A percentile compares a stretch with the other conserved stretches of the same genome.
These are phyloP conservation scores for Branchinecta lynchi DNA, from an alignment of 1,140 invertebrate genomes.

Conservation along the genomic window DNA sequence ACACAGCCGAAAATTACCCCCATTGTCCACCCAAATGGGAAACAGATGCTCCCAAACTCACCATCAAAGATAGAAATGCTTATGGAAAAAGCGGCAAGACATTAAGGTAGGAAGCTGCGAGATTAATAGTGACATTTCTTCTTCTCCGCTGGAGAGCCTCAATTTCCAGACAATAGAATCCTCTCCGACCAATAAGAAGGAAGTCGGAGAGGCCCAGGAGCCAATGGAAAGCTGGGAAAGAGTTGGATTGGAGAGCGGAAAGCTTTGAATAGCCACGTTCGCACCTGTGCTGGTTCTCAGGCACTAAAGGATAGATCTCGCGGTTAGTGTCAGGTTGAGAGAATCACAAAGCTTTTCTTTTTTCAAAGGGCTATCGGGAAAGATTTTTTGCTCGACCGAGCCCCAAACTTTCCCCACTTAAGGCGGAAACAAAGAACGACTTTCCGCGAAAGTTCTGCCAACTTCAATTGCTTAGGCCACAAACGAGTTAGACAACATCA, in stretches of 20 bases:
- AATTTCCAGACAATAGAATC: not conserved
- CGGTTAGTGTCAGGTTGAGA: slow-evolving; percentile 6
- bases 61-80: slow-evolving; percentile 11
- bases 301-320: not conserved
- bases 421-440: too few relatives aligned
- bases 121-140: slow-evolving; percentile 10
- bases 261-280: not conserved
- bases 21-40: not conserved
- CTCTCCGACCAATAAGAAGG: not conserved
- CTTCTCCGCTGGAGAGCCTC: not conserved
- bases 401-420: too few relatives aligned
- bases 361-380: not conserved
- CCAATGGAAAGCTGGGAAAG: not conserved
- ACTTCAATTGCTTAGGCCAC: too few relatives aligned
- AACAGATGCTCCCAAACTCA: not conserved
- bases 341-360: not conserved
- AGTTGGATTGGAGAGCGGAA: not conserved
- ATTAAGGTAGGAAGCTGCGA: slow-evolving; percentile 11
- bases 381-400: not conserved
- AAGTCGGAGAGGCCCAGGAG: not conserved
- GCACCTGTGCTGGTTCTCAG: not conserved
- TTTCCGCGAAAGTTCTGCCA: too few relatives aligned
- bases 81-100: slow-evolving; percentile 7
- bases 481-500: too few relatives aligned
- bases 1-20: not conserved